Evolutionary conservation across 2,888 invertebrate genomes (phyloP), one percentile per base, ranked within the genome.

Genomic region (Oeneis ivallda): DNA sequence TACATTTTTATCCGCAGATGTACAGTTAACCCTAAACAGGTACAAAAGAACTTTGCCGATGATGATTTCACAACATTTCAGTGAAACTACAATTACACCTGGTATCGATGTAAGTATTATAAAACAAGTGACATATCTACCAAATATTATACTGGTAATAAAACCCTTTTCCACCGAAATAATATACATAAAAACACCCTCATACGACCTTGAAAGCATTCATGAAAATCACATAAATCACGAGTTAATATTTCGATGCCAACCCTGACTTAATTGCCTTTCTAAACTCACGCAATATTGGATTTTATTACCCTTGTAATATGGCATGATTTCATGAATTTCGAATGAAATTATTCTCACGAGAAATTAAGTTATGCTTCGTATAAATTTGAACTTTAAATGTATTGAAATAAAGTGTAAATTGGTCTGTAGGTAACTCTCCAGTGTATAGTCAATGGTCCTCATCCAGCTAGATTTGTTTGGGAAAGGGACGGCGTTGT

Each of bases 401-500:
- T 5, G 3, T 26, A 41, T 6, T 11, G 10, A 0, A 0, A 67
- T 73, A 75, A 69, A 64, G 72, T 70, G 54, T 64, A 47, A 50
- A 71, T 73, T 77, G 64, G 54, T 67, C 64, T 64, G 62, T 73
- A 92, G 92, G 83, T 89, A 45, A 83, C 79, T 74, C 79, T 92
- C 60, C 89, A 90, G 64, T 92, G 92, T 76, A 83, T 83, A n/a
- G 80, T 90, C 32, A 89, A 79, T 66, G 89, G 90, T 0, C 85
- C 84, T 56, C 87, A 90, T 76, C 89, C 91, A 15, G 83, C 85
- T 7, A 83, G 89, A 75, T 86, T 91, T 72, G 79, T 87, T 70
- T 92, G 92, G 92, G 90, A 92, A 71, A 80, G 92, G 76, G 92
- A 92, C 65, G 89, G 90, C 2, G 81, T 89, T 60, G 80, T 87